Evolutionary conservation across 1,140 invertebrate species (phyloP), one percentile per base, ranked within the genome.

Genomic region (Magallana ariakensis): DNA sequence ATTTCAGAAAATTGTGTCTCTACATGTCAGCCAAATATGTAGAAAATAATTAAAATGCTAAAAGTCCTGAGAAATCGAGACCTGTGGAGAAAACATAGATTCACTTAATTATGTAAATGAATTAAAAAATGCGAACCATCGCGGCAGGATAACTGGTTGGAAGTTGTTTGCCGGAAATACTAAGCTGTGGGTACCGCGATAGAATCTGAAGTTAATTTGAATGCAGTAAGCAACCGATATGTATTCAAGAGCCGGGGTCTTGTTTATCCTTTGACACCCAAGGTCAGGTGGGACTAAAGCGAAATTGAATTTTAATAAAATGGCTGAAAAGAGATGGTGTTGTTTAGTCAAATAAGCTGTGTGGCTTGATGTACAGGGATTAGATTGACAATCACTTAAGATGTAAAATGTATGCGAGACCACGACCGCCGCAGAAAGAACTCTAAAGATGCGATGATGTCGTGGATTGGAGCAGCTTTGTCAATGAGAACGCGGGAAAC

Each of bases 291-390:
- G 33, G 66, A 75, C 66, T 19, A 75, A 75, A 75, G 66, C 66
- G 66, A 75, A 75, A 75, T 75, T 75, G 66, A 75, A 75, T 75
- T 75, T 75, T 75, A 75, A 75, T 75, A 75, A 75, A 75, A 75
- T 75, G 66, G 26, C 66, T 75, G 22, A 75, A 75, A 75, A 75
- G 66, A 26, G 66, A 75, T 33, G 66, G 66, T 26, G 22, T 22
- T 75, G 66, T 75, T 75, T 33, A 22, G 66, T 19, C 22, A 75
- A 75, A 75, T 75, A 75, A 75, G 66, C 66, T 22, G 66, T 75
- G 66, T 75, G 19, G 19, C 33, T 19, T 33, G 66, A 75, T 75
- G 66, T 75, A 75, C 66, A 75, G 66, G 66, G 66, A 75, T 75
- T 75, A 75, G 66, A 26, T 13, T 10, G 66, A 75, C 66, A 26